phyloP scores from a whole-genome alignment of 2,113 vertebrate species.

The Ceyx margarethae region DNA sequence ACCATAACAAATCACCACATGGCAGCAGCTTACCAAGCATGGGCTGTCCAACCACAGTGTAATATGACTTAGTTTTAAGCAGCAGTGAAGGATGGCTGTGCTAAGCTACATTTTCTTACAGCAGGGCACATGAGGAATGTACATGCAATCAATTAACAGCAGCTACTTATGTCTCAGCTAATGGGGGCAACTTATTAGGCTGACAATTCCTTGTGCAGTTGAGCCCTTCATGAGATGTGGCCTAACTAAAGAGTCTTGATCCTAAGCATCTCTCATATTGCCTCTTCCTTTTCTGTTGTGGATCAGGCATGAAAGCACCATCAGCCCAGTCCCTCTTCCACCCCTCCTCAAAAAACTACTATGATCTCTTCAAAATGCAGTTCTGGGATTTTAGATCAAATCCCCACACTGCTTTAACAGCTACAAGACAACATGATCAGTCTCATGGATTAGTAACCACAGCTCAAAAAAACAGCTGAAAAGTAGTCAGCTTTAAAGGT shows the following conservation, averaged over 20 bases:
- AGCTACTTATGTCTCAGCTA: not conserved
- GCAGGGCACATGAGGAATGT: not conserved
- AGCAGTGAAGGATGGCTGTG: not conserved
- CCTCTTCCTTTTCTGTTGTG: not conserved
- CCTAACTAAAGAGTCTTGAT: not conserved
- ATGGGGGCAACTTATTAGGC: not conserved
- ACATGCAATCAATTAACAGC: not conserved
- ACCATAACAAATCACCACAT: not conserved
- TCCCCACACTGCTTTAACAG: not conserved
- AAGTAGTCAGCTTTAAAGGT: not conserved
- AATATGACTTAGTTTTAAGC: not conserved
- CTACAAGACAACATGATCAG: not conserved
- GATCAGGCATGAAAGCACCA: not conserved
- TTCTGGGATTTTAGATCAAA: not conserved
- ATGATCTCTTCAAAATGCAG: not conserved
- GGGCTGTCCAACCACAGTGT: not conserved
- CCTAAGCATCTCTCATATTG: not conserved
- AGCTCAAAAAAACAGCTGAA: not conserved
- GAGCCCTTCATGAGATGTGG: not conserved
- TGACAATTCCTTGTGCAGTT: not conserved
- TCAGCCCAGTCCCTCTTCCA: not conserved
- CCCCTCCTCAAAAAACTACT: not conserved
- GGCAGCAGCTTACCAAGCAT: not conserved
- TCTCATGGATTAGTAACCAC: not conserved
- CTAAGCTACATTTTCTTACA: constrained; percentile 2